Percentiles rank a stretch among this genome's conserved stretches.
phyloP scores from a whole-genome alignment of 2,113 vertebrate genomes.

The Bubalus kerabau region DNA sequence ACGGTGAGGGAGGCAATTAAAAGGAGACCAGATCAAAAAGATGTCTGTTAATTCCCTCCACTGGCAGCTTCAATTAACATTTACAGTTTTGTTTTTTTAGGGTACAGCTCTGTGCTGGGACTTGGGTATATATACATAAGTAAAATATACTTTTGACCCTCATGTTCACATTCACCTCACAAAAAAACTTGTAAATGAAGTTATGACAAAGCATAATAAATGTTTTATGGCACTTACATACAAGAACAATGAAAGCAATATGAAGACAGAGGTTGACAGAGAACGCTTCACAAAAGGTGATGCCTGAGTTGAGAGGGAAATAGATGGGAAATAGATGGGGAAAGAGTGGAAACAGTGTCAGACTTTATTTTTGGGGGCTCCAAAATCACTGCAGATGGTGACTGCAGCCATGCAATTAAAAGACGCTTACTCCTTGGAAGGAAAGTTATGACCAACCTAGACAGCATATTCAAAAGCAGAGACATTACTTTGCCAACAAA shows the following conservation, averaged over 20 bases:
- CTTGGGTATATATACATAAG: neutral
- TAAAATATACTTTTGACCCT: neutral
- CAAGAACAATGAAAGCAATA: neutral
- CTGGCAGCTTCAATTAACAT: neutral
- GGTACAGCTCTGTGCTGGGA: neutral
- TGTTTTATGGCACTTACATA: neutral
- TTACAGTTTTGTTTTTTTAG: neutral
- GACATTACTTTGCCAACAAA: too few species aligned
- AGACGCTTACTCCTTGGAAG: too few species aligned
- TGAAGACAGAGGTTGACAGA: neutral
- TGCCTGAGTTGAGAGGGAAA: neutral
- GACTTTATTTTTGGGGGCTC: too few species aligned
- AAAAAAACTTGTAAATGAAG: constrained; percentile 18
- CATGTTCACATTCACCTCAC: neutral
- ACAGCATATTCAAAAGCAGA: too few species aligned
- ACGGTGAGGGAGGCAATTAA: constrained; percentile 51
- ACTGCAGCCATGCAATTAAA: too few species aligned
- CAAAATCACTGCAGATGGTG: too few species aligned
- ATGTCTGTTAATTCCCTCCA: constrained; percentile 26
- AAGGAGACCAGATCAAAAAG: constrained; percentile 16
- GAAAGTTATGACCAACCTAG: too few species aligned
- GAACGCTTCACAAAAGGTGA: neutral
- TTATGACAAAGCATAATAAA: neutral
- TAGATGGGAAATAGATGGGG: too few species aligned
- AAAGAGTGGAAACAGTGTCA: too few species aligned